These are phyloP conservation scores for Noctua comes DNA, from an alignment of 2,888 invertebrate genomes.

Conservation along the genomic window DNA sequence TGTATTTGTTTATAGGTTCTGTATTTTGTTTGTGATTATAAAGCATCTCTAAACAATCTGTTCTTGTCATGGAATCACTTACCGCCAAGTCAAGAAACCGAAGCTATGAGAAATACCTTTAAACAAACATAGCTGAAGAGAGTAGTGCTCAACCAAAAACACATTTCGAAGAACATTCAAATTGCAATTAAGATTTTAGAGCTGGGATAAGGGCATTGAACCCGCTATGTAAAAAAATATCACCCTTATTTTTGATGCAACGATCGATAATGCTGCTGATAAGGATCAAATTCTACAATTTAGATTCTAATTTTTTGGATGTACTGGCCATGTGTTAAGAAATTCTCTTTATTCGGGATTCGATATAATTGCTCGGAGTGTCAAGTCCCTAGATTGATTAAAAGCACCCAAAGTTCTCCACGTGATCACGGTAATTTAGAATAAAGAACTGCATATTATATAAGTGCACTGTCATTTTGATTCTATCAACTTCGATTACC, in stretches of 20 bases:
- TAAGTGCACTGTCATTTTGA: not conserved
- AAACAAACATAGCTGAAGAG: not conserved
- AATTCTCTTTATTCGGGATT: not conserved
- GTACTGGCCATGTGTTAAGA: not conserved
- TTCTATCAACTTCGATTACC: constrained; percentile 19
- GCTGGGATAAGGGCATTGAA: constrained; percentile 11
- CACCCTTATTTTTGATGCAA: constrained; percentile 19
- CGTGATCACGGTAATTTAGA: not conserved
- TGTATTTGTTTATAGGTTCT: not conserved
- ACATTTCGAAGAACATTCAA: not conserved
- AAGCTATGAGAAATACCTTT: not conserved
- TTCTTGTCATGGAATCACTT: constrained; percentile 1
- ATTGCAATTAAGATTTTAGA: not conserved
- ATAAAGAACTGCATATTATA: not conserved
- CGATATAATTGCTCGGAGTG: not conserved
- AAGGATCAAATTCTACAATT: constrained; percentile 18
- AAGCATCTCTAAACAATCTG: not conserved
- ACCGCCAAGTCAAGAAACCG: not conserved
- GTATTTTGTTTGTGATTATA: not conserved
- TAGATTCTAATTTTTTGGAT: not conserved
- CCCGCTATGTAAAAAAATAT: constrained; percentile 21
- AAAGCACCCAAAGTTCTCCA: not conserved
- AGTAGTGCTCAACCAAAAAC: not conserved
- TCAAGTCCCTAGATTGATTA: not conserved
- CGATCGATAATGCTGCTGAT: constrained; percentile 33